Evolutionary conservation across 2,888 invertebrate species (phyloP).

Genomic region (Gerosis bhagava): DNA sequence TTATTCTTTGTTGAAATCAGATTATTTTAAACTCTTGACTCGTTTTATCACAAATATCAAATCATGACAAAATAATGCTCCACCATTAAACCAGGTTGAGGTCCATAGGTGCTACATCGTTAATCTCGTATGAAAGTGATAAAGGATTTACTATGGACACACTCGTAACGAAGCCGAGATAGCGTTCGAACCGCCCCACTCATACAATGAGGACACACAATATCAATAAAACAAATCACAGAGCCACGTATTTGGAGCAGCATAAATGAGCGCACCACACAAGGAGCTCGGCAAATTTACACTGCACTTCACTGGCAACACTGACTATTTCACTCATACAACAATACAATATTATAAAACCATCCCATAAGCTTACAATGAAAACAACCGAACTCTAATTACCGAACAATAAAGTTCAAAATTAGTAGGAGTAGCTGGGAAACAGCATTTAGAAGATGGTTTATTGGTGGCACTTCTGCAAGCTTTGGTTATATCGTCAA

Average conservation of each 20-base stretch:
- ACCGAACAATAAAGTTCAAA: too few relatives aligned
- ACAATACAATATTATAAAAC: slow-evolving; percentile 37
- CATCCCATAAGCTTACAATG: slow-evolving; percentile 2
- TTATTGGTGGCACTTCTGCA: slow-evolving; percentile 50
- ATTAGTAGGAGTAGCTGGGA: too few relatives aligned
- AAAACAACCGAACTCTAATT: slow-evolving; percentile 31
- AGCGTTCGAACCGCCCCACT: slow-evolving; percentile 12
- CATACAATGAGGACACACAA: slow-evolving; percentile 24
- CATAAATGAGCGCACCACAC: slow-evolving; percentile 66
- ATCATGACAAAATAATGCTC: too few relatives aligned
- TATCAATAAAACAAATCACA: slow-evolving; percentile 64
- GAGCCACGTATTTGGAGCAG: slow-evolving; percentile 52
- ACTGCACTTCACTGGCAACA: slow-evolving; percentile 72
- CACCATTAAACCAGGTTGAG: too few relatives aligned
- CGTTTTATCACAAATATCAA: too few relatives aligned
- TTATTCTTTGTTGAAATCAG: too few relatives aligned
- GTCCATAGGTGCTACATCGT: too few relatives aligned
- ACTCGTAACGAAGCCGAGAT: slow-evolving; percentile 15
- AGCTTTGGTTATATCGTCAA: slow-evolving; percentile 49
- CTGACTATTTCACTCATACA: slow-evolving; percentile 68
- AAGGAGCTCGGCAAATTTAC: slow-evolving; percentile 74
- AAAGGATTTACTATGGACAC: slow-evolving; percentile 5
- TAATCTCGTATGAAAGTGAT: slow-evolving; percentile 9
- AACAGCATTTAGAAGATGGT: slow-evolving; percentile 40
- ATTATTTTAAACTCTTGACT: too few relatives aligned